phyloP scores from a whole-genome alignment of 2,888 invertebrate species.

The Leucozona laternaria region DNA sequence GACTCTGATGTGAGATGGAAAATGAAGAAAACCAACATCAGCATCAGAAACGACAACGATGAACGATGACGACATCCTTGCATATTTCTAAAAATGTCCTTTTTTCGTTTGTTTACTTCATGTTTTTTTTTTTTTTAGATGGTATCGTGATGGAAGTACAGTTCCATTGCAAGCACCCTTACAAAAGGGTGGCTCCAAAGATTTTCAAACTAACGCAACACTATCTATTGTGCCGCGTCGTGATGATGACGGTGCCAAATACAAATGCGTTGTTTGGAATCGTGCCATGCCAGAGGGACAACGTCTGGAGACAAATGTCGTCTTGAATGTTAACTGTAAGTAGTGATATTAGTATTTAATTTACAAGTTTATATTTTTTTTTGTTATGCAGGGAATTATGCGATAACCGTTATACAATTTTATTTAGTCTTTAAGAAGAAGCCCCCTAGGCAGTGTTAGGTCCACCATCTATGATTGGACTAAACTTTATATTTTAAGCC shows the following conservation, averaged over 20 bases:
- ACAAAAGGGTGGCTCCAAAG: constrained; percentile 89
- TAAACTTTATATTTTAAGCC: no score
- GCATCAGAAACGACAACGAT: not conserved
- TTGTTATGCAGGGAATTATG: not conserved
- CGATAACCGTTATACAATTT: no score
- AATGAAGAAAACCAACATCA: constrained; percentile 1
- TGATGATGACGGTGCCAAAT: constrained; percentile 93
- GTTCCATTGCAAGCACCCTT: constrained; percentile 89
- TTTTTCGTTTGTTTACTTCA: constrained; percentile 1
- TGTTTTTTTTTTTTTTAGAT: constrained; percentile 84
- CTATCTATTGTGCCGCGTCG: constrained; percentile 90
- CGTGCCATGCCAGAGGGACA: constrained; percentile 93
- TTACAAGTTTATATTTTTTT: not conserved
- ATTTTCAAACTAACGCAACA: constrained; percentile 90
- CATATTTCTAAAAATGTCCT: constrained; percentile 21
- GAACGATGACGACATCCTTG: not conserved
- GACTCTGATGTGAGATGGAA: not conserved
- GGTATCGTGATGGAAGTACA: constrained; percentile 91
- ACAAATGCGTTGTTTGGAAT: constrained; percentile 95
- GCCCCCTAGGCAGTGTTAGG: no score
- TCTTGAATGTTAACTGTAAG: constrained; percentile 95
- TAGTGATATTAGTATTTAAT: constrained; percentile 78
- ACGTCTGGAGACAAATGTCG: constrained; percentile 91
- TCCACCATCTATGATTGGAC: no score
- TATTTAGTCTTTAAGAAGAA: no score